Evolutionary conservation across 1,140 invertebrate genomes (phyloP), one percentile per base, ranked within the genome.

Genomic region (Rhynchophorus ferrugineus): DNA sequence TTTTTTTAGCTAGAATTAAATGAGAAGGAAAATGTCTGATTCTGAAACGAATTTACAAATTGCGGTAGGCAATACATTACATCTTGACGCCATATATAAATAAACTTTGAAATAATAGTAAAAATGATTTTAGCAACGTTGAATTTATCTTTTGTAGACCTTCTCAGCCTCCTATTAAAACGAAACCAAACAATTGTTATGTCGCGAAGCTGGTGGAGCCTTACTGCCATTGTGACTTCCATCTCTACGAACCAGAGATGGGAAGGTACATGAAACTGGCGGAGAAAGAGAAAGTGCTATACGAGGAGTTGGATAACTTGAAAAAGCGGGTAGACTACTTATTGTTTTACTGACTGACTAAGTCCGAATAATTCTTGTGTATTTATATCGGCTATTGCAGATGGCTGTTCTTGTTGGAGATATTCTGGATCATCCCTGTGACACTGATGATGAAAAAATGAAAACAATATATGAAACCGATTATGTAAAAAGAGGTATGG

Each of bases 381-480:
- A n/a, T n/a, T n/a, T n/a, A n/a, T n/a, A n/a, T n/a, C n/a, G n/a
- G n/a, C n/a, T n/a, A n/a, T 61, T 57, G 9, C 61, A 80, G 74
- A 78, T 79, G 76, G 72, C 74, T 2, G 69, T 73, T 50, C 69
- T 79, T 2, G 71, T 72, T 2, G 74, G 75, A 19, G 73, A 74
- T 19, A 76, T 81, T 45, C 56, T 81, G 44, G 76, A 80, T 37
- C 75, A 76, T 60, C 73, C 71, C 0, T 78, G 77, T 53, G 74
- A 77, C 51, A 71, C 71, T 39, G 67, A 75, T 8, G 76, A 81
- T 51, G 74, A 71, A 14, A 75, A 75, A 61, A 78, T 80, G 75
- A 66, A 71, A 20, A 77, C 73, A 3, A 74, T 79, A 59, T 81
- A 80, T 57, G 73, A 79, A 65, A 73, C 72, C 0, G 78, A 78